Evolutionary conservation across 2,797 vertebrate genomes (phyloP).

Genomic region (Catostomus latipinnis): DNA sequence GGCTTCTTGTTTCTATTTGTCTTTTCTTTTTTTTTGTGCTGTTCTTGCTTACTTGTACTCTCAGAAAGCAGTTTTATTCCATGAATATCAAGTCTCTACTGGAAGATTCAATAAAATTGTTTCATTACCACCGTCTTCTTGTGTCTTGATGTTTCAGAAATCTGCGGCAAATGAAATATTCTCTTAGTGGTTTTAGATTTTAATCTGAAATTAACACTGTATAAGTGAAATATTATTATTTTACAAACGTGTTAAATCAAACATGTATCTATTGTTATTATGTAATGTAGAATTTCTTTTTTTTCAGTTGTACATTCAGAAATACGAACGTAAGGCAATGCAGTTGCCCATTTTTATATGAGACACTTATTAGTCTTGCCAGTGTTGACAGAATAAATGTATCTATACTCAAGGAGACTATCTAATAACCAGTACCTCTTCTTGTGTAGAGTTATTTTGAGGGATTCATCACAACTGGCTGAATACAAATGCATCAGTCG

Average conservation of each 20-base stretch:
- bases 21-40: conserved; percentile 52
- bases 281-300: too few species aligned
- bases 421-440: too few species aligned
- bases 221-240: background rate
- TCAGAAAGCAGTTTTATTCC: conserved; percentile 93
- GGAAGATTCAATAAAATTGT: conserved; percentile 96
- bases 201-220: background rate
- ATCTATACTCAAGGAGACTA: too few species aligned
- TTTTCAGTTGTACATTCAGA: too few species aligned
- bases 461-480: too few species aligned
- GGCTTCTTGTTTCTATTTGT: conserved; percentile 66
- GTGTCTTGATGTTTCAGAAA: conserved; percentile 6
- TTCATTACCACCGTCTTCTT: conserved; percentile 72
- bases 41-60: conserved; percentile 74
- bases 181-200: background rate
- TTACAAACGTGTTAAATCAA: background rate
- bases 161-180: background rate
- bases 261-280: too few species aligned
- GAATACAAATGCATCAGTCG: too few species aligned
- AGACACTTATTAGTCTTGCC: too few species aligned
- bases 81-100: conserved; percentile 93
- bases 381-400: too few species aligned
- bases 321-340: too few species aligned
- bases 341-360: too few species aligned
- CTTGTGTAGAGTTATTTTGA: too few species aligned